phyloP scores from a whole-genome alignment of 2,888 invertebrate genomes.

The Dermolepida albohirtum region DNA sequence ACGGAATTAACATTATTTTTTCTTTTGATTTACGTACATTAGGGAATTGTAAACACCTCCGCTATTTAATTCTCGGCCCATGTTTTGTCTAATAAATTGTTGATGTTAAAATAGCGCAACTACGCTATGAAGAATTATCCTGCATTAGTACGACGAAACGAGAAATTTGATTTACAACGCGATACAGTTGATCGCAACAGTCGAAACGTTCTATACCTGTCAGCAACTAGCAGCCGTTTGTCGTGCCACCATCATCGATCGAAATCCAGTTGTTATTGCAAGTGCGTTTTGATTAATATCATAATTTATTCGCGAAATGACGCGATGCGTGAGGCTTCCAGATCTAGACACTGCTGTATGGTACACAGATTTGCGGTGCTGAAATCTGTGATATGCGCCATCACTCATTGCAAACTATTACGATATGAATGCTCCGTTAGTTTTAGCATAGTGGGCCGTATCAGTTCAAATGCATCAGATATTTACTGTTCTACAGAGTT shows the following conservation, averaged over 20 bases:
- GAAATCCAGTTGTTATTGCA: slow-evolving; percentile 1
- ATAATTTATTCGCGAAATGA: slow-evolving; percentile 16
- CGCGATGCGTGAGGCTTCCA: background rate
- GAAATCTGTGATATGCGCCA: background rate
- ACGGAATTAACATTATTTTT: too few species aligned
- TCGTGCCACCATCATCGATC: slow-evolving; percentile 6
- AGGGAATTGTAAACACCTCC: background rate
- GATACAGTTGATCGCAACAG: background rate
- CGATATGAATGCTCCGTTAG: too few species aligned
- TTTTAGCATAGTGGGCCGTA: too few species aligned
- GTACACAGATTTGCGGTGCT: background rate
- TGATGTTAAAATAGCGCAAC: slow-evolving; percentile 8
- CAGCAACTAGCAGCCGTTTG: background rate
- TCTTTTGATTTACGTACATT: too few species aligned
- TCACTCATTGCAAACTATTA: too few species aligned
- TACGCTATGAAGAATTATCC: slow-evolving; percentile 11
- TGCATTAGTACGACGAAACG: slow-evolving; percentile 15
- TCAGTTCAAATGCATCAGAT: too few species aligned
- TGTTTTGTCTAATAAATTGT: slow-evolving; percentile 8
- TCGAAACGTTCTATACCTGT: slow-evolving; percentile 1
- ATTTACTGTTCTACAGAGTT: too few species aligned
- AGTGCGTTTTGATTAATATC: slow-evolving; percentile 15
- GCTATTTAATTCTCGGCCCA: background rate
- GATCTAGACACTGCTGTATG: background rate
- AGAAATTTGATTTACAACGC: slow-evolving; percentile 20